These are phyloP conservation scores for Oryzias sinensis DNA, from an alignment of 2,797 vertebrate genomes.

Conservation along the genomic window DNA sequence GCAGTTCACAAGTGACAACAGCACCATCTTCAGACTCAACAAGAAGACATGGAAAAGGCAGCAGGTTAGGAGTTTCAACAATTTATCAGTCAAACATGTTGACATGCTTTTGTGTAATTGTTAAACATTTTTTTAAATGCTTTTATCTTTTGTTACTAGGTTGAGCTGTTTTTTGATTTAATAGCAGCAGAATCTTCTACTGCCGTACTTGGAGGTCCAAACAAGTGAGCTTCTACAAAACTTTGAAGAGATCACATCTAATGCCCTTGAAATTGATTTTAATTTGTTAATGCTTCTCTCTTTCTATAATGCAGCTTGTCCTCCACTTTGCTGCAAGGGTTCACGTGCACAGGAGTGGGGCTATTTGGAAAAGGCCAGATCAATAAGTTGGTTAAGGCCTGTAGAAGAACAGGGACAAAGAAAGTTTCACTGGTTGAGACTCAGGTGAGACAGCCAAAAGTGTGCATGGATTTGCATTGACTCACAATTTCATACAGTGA, in stretches of 20 bases:
- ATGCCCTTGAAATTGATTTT: not conserved
- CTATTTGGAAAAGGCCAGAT: conserved; percentile 20
- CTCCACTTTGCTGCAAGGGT: conserved; percentile 74
- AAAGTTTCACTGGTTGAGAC: conserved; percentile 66
- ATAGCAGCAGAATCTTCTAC: conserved; percentile 40
- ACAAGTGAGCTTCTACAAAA: conserved; percentile 55
- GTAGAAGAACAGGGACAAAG: conserved; percentile 38
- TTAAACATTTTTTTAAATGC: not conserved
- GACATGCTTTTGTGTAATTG: not conserved
- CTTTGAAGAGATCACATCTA: not conserved
- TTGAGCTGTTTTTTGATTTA: conserved; percentile 63
- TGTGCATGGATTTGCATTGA: no score
- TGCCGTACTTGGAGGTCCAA: conserved; percentile 9
- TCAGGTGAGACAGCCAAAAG: conserved; percentile 61
- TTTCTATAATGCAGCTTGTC: conserved; percentile 64
- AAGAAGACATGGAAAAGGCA: conserved; percentile 66
- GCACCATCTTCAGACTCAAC: conserved; percentile 49
- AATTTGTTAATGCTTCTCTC: conserved; percentile 8
- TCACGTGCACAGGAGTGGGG: conserved; percentile 68
- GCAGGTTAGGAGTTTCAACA: conserved; percentile 58
- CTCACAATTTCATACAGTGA: no score
- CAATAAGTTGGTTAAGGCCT: conserved; percentile 62
- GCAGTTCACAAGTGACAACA: conserved; percentile 16
- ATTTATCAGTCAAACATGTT: no score
- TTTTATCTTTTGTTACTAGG: conserved; percentile 47